A percentile compares a stretch with the other conserved stretches of the same genome.
These are phyloP conservation scores for Mastigias papua DNA, from an alignment of 30 jellyfish, hydroid and myxozoan species.

Conservation along the genomic window DNA sequence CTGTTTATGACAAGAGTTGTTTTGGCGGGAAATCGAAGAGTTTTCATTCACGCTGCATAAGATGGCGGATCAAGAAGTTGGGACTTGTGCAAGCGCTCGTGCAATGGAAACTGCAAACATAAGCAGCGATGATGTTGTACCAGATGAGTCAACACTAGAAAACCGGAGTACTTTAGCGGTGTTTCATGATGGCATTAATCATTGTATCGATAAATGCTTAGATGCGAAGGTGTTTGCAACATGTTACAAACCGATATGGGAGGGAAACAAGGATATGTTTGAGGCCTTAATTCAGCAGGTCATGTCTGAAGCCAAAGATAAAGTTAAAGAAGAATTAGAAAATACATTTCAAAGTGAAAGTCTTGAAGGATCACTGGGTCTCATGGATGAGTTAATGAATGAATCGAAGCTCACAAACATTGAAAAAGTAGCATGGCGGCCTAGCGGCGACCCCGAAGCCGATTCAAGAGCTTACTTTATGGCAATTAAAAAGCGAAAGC, in stretches of 20 bases:
- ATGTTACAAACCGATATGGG: slow-evolving; percentile 45
- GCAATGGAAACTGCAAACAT: not conserved
- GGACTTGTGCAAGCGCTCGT: not conserved
- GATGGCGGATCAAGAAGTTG: slow-evolving; percentile 25
- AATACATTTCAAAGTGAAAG: slow-evolving; percentile 17
- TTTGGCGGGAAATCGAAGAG: slow-evolving; percentile 67
- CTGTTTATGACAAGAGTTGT: not conserved
- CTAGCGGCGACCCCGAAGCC: slow-evolving; percentile 67
- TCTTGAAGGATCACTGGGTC: slow-evolving; percentile 6
- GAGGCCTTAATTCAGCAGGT: slow-evolving; percentile 29
- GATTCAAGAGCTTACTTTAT: slow-evolving; percentile 65
- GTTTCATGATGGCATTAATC: slow-evolving; percentile 20
- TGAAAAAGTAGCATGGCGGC: slow-evolving; percentile 61
- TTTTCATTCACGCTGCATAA: slow-evolving; percentile 4
- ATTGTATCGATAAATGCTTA: slow-evolving; percentile 51
- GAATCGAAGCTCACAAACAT: slow-evolving; percentile 19
- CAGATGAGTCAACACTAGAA: not conserved
- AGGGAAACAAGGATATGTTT: slow-evolving; percentile 42
- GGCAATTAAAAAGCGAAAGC: slow-evolving; percentile 44
- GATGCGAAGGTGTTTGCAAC: slow-evolving; percentile 32
- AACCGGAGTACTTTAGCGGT: not conserved
- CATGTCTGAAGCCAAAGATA: slow-evolving; percentile 18
- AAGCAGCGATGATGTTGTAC: not conserved
- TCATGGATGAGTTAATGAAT: slow-evolving; percentile 22
- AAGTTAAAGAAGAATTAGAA: slow-evolving; percentile 29